Percentiles rank a stretch among this genome's conserved stretches.
Conservation (phyloP, 23 tunicate genomes). For the Trididemnum nubilum region DNA sequence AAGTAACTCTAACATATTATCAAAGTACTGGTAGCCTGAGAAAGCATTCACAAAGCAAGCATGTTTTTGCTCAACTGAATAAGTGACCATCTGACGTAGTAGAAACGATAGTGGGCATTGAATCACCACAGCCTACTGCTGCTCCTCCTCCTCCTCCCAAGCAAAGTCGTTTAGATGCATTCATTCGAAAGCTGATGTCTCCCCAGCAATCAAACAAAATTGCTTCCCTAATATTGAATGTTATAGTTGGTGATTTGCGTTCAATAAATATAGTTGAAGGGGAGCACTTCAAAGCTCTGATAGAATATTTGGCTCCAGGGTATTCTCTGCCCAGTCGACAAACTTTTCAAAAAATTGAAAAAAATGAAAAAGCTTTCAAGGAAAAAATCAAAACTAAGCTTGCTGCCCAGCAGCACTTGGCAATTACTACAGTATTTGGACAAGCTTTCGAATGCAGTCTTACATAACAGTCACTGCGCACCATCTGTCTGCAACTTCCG, state of each 20-base stretch:
- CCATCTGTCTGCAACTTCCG: background rate
- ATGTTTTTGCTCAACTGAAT: too few species aligned
- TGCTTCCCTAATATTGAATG: constrained; percentile 4
- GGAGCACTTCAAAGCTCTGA: constrained; percentile 10
- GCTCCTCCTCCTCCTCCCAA: background rate
- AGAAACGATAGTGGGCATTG: too few species aligned
- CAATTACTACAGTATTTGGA: constrained; percentile 2
- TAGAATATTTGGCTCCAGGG: constrained; percentile 25
- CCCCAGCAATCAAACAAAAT: constrained; percentile 5
- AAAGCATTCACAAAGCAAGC: constrained; percentile 25
- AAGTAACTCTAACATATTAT: constrained; percentile 11
- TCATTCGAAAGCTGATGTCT: background rate
- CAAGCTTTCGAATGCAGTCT: background rate
- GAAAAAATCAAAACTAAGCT: background rate
- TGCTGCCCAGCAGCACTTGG: background rate
- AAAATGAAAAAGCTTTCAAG: background rate
- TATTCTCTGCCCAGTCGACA: constrained; percentile 6
- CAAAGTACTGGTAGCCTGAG: constrained; percentile 35
- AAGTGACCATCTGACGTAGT: too few species aligned
- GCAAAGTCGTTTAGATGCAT: constrained; percentile 12
- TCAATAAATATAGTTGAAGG: constrained; percentile 32
- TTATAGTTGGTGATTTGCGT: constrained; percentile 16
- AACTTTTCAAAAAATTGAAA: constrained; percentile 9
- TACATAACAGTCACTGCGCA: background rate
- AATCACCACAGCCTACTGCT: background rate